Conservation (phyloP, 2,113 vertebrate genomes). For the Oreochromis niloticus region DNA sequence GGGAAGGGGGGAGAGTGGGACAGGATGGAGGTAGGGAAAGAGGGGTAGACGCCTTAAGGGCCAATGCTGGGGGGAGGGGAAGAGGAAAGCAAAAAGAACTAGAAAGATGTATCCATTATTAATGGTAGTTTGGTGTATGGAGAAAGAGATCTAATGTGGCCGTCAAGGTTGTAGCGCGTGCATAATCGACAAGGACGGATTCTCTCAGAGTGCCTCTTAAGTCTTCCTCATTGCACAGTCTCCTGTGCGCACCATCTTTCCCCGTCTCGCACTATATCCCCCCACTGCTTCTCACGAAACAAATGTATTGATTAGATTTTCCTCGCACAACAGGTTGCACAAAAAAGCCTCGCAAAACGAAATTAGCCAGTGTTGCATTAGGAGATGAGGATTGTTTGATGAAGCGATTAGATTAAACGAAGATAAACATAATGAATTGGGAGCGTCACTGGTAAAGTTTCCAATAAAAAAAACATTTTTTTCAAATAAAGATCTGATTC, state of each 20-base stretch:
- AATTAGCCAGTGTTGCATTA: background rate
- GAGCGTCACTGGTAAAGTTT: background rate
- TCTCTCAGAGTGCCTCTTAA: constrained; percentile 43
- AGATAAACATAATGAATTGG: background rate
- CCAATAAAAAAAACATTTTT: background rate
- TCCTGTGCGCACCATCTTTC: background rate
- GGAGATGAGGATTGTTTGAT: background rate
- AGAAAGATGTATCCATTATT: constrained; percentile 73
- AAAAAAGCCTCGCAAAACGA: background rate
- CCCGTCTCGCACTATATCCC: background rate
- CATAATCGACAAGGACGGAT: constrained; percentile 57
- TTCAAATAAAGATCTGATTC: background rate
- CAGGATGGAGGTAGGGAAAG: constrained; percentile 22
- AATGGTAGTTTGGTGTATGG: constrained; percentile 66
- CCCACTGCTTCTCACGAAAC: background rate
- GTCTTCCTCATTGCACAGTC: background rate
- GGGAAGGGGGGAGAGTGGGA: background rate
- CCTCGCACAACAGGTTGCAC: constrained; percentile 17
- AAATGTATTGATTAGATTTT: background rate
- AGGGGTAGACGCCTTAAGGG: constrained; percentile 42
- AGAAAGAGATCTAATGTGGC: constrained; percentile 75
- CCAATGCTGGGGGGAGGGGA: constrained; percentile 16
- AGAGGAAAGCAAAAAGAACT: constrained; percentile 43
- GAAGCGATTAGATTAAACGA: constrained; percentile 5
- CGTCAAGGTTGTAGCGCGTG: constrained; percentile 55